Base-by-base conservation (phyloP, 2,888 invertebrate genomes). In the Oxyscelio sp. region DNA sequence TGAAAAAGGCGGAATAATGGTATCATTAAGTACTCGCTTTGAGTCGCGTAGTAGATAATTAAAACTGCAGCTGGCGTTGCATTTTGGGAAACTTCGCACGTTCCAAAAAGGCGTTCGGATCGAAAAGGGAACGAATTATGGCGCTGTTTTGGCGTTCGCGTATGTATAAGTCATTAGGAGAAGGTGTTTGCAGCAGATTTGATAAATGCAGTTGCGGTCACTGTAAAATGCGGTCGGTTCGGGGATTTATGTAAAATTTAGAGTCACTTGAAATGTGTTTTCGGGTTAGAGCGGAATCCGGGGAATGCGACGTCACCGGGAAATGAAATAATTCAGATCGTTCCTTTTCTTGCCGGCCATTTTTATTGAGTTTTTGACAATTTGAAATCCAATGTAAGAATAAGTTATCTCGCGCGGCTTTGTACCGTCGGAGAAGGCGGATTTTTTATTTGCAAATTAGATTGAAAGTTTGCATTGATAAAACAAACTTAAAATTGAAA, bases 401-500 rank as follows among this genome's bases (percentile, higher is more conserved):
- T 38, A 61, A 78, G 61, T 70, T 78, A 52, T 54, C 9, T 43
- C 38, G 22, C 58, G 54, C 34, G n/a, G 13, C 34, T 52, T 54
- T 54, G 63, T 24, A 13, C 6, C 17, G 27, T 27, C 4, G 34
- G 34, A 21, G 19, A 5, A 48, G 8, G 21, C 58, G 50, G 22
- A 27, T 34, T 56, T 77, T 65, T 61, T 45, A 34, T 54, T 40
- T 34, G 27, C 45, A 70, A 79, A 79, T 71, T 63, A 48, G 70
- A 79, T 79, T 79, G 79, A 56, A 79, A 79, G 79, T 79, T 71
- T 79, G 70, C 61, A 70, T 79, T 71, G 70, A 63, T 56, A 70
- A 71, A 78, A 78, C 68, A 79, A 79, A 79, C 71, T 71, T 71
- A 70, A 78, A 78, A 78, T 70, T 78, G 70, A 61, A 78, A 63